Base-by-base conservation (phyloP, 2,888 invertebrate genomes). In the Ochropacha duplaris region DNA sequence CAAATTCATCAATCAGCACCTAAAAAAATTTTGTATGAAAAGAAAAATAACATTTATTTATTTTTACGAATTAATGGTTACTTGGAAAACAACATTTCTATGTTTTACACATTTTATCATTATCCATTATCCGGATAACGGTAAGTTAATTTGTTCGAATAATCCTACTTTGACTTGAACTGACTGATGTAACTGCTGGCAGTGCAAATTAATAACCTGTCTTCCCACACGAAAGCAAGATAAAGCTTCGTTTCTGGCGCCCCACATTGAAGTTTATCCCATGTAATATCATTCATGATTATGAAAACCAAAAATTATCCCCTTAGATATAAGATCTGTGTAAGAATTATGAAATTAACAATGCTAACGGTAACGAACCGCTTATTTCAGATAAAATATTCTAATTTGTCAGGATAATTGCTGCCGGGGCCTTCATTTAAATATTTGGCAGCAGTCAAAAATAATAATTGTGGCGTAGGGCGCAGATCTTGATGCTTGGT, bases 321-420 rank as follows among this genome's bases (percentile, higher is more conserved):
- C 52, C 11, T 54, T 49, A 54, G 31, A 60, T 51, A 62, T 52
- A 54, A 51, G 28, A 51, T 49, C 8, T 49, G 22, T 31, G 56
- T 50, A 50, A n/a, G 36, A 24, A 52, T 57, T 57, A 68, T 57
- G 6, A 57, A 57, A 59, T 68, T 60, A 61, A 68, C 57, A 49
- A 51, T 50, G 49, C 39, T 57, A 56, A 56, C 49, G 57, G 54
- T 62, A 69, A 72, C 65, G 71, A 70, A 65, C 60, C 61, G 56
- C 39, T 57, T 51, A 57, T 31, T 31, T 52, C 52, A 50, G 56
- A 59, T 56, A 58, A 56, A 55, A 57, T 50, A 54, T 44, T 62
- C 54, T 19, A 50, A 59, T 64, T 57, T 34, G 55, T 56, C 56
- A 49, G 26, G 58, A 57, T 56, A 57, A 58, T 59, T 59, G 44